Conservation (phyloP, 2,797 vertebrate species). For the Fringilla coelebs region DNA sequence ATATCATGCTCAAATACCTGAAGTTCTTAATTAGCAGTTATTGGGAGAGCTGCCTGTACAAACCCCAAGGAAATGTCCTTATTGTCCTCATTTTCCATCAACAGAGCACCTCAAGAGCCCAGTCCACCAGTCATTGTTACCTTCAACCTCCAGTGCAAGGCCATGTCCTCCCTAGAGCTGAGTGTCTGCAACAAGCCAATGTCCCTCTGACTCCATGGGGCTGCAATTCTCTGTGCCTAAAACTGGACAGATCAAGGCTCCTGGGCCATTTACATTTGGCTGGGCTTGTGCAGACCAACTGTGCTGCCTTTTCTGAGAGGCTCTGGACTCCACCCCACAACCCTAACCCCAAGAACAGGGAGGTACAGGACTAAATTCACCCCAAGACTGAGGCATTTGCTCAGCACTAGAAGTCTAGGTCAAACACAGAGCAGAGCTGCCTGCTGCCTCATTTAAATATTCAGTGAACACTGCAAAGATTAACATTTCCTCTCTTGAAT, state of each 20-base stretch:
- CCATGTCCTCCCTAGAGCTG: neutral
- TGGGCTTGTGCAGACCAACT: neutral
- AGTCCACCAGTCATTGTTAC: neutral
- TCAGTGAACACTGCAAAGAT: constrained; percentile 73
- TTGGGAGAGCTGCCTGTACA: neutral
- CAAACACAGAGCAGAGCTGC: constrained; percentile 16
- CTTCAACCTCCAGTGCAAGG: neutral
- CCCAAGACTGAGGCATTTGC: neutral
- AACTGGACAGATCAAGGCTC: neutral
- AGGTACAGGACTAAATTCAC: neutral
- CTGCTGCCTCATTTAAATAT: constrained; percentile 67
- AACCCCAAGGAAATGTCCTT: neutral
- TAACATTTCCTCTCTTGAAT: constrained; percentile 82
- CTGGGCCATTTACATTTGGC: accelerated
- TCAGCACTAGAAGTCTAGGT: neutral
- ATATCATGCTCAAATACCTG: neutral
- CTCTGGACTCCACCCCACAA: neutral
- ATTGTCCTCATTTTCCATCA: neutral
- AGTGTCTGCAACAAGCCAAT: neutral
- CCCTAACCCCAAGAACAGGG: neutral
- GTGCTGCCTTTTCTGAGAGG: neutral
- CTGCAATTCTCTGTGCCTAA: neutral
- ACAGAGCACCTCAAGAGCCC: neutral
- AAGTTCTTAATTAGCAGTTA: neutral
- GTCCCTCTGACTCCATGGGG: neutral